These are phyloP conservation scores for Zaprionus inermis DNA, from an alignment of 1,140 invertebrate genomes.

Conservation along the genomic window DNA sequence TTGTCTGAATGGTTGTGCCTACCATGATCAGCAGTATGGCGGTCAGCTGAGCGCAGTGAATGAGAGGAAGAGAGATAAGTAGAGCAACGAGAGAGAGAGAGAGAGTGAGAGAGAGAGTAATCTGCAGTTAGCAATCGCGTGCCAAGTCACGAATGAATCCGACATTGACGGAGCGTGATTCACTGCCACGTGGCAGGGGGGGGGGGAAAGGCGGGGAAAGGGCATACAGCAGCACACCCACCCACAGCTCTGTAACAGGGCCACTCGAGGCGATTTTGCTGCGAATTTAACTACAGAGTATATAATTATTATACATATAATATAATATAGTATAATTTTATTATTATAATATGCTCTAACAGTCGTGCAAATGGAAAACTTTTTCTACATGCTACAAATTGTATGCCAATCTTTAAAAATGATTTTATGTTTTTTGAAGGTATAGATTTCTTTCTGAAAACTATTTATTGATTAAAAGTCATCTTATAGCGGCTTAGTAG, in stretches of 20 bases:
- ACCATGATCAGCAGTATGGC: conserved; percentile 90
- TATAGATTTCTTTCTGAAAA: no score
- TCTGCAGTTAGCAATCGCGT: conserved; percentile 19
- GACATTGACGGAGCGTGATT: not conserved
- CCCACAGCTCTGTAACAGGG: not conserved
- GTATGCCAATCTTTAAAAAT: no score
- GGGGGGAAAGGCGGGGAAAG: not conserved
- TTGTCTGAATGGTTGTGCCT: conserved; percentile 90
- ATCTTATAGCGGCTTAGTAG: no score
- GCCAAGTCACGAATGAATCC: conserved; percentile 15
- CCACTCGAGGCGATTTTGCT: no score
- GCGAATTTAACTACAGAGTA: not conserved
- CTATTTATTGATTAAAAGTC: no score
- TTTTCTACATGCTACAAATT: no score
- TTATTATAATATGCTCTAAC: not conserved
- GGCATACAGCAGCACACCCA: not conserved
- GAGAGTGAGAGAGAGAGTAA: not conserved
- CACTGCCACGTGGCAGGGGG: not conserved
- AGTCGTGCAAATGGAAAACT: no score
- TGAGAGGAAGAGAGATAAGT: conserved; percentile 4
- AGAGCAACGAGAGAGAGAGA: not conserved
- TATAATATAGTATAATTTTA: not conserved
- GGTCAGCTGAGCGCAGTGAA: conserved; percentile 86
- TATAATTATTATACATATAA: not conserved
- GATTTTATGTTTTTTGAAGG: no score